Conservation (phyloP, 2,888 invertebrate genomes). For the Synergus gifuensis region DNA sequence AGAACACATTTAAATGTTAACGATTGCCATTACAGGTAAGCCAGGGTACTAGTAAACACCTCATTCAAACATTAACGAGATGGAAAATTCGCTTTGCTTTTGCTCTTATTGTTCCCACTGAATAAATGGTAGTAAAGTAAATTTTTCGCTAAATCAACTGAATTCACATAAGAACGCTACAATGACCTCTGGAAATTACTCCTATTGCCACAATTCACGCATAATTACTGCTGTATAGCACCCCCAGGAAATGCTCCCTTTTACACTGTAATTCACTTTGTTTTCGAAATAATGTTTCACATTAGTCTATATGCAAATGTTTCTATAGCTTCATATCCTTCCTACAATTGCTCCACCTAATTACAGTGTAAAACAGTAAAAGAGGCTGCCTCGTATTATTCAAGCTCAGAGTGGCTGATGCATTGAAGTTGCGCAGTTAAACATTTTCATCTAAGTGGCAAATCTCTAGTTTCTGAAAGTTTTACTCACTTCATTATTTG, state of each 20-base stretch:
- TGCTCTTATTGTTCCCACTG: background rate
- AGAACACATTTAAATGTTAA: slow-evolving; percentile 1
- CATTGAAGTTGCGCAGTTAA: background rate
- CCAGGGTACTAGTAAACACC: slow-evolving; percentile 3
- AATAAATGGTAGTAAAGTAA: background rate
- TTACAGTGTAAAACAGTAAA: slow-evolving; percentile 28
- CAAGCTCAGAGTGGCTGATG: slow-evolving; percentile 4
- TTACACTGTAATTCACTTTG: slow-evolving; percentile 24
- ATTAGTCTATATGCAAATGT: slow-evolving; percentile 28
- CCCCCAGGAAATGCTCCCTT: slow-evolving; percentile 6
- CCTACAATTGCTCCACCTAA: slow-evolving; percentile 23
- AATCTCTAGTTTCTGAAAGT: background rate
- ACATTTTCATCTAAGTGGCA: background rate
- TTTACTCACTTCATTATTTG: too few relatives aligned
- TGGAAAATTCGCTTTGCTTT: background rate
- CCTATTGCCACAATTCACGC: slow-evolving; percentile 9
- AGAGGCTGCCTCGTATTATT: background rate
- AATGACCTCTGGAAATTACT: slow-evolving; percentile 7
- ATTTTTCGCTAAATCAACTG: background rate
- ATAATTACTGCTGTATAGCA: slow-evolving; percentile 24
- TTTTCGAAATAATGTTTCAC: slow-evolving; percentile 23
- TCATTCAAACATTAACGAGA: background rate
- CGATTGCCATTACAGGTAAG: slow-evolving; percentile 14
- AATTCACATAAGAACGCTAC: background rate
- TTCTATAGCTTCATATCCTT: slow-evolving; percentile 23